These are phyloP conservation scores for Drosophila azteca DNA, from an alignment of 1,140 invertebrate genomes.

Conservation along the genomic window DNA sequence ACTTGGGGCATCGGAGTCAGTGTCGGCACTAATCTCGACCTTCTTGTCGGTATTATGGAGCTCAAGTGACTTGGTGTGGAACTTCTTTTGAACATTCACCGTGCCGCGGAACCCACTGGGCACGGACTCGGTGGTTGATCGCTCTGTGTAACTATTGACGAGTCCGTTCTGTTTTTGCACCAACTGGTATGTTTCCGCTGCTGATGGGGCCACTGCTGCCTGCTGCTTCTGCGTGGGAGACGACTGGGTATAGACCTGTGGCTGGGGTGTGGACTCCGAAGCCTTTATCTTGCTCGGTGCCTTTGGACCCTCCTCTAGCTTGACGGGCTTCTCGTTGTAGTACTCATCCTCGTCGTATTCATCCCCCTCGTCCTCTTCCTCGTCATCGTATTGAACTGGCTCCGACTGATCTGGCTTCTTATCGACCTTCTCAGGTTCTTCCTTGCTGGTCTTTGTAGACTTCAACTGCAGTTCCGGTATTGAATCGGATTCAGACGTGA, in stretches of 20 bases:
- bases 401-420: slow-evolving; percentile 48
- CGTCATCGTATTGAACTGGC: slow-evolving; percentile 75
- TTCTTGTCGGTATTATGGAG: slow-evolving; percentile 58
- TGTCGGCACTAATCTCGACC: slow-evolving; percentile 76
- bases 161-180: slow-evolving; percentile 80
- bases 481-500: slow-evolving; percentile 71
- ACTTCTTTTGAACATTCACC: slow-evolving; percentile 81
- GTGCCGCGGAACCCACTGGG: slow-evolving; percentile 81
- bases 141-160: slow-evolving; percentile 50
- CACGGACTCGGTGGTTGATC: slow-evolving; percentile 70
- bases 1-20: slow-evolving; percentile 39
- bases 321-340: slow-evolving; percentile 73
- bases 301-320: slow-evolving; percentile 56
- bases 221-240: slow-evolving; percentile 74
- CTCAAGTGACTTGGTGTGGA: slow-evolving; percentile 76
- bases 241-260: slow-evolving; percentile 67
- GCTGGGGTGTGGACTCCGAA: slow-evolving; percentile 13
- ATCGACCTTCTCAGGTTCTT: slow-evolving; percentile 35
- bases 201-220: slow-evolving; percentile 79
- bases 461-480: slow-evolving; percentile 70
- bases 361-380: slow-evolving; percentile 83
- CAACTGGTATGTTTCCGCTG: slow-evolving; percentile 62
- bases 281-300: slow-evolving; percentile 20
- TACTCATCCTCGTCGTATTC: slow-evolving; percentile 85
- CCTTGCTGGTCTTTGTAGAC: slow-evolving; percentile 67